Percentiles rank a stretch among this genome's conserved stretches.
These are phyloP conservation scores for Eupithecia inturbata DNA, from an alignment of 2,888 invertebrate genomes.

Conservation along the genomic window DNA sequence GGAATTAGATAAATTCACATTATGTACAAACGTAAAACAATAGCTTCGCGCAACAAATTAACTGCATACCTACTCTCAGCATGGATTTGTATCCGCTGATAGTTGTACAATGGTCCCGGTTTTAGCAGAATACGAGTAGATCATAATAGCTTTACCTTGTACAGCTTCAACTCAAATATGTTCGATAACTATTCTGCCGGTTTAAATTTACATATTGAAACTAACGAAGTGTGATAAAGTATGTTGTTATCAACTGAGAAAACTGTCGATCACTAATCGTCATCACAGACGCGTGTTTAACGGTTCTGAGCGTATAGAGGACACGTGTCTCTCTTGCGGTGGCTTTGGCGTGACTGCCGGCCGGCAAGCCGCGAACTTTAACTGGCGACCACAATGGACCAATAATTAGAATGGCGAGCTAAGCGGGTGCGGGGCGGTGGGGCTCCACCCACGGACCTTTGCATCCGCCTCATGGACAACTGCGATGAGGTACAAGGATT, in stretches of 20 bases:
- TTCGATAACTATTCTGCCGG: slow-evolving; percentile 55
- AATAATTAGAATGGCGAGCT: slow-evolving; percentile 80
- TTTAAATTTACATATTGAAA: slow-evolving; percentile 63
- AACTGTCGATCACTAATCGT: slow-evolving; percentile 78
- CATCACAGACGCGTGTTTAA: slow-evolving; percentile 72
- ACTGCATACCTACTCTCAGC: slow-evolving; percentile 51
- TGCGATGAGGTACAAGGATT: slow-evolving; percentile 61
- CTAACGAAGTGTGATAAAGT: slow-evolving; percentile 57
- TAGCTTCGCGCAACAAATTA: slow-evolving; percentile 43
- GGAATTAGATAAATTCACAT: slow-evolving; percentile 28
- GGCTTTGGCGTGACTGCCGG: slow-evolving; percentile 76
- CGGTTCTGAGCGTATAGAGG: slow-evolving; percentile 43
- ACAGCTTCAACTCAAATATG: slow-evolving; percentile 66
- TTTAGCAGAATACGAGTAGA: slow-evolving; percentile 72
- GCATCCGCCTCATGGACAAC: slow-evolving; percentile 78
- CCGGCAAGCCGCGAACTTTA: slow-evolving; percentile 76
- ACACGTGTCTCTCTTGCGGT: slow-evolving; percentile 66
- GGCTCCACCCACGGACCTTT: slow-evolving; percentile 79
- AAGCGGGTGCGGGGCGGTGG: slow-evolving; percentile 66
- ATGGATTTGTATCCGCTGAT: slow-evolving; percentile 62
- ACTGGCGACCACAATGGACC: slow-evolving; percentile 80
- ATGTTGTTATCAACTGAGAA: slow-evolving; percentile 66
- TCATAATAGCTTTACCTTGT: slow-evolving; percentile 80
- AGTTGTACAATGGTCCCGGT: slow-evolving; percentile 67
- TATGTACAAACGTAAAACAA: slow-evolving; percentile 39